Conservation (phyloP, 2,888 invertebrate genomes). For the Drosophila anomelani region DNA sequence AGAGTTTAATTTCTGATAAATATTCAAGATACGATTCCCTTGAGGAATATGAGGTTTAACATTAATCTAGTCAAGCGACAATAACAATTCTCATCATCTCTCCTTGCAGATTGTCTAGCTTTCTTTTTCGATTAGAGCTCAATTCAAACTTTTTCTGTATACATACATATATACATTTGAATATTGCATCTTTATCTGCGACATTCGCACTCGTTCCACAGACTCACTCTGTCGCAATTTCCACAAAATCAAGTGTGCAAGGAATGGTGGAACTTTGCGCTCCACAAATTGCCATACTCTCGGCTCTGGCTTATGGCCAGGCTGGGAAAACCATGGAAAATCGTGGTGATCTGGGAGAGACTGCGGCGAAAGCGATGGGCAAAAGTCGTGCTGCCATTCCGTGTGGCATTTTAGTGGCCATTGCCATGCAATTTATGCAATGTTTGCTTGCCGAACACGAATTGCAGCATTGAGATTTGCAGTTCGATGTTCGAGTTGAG, state of each 20-base stretch:
- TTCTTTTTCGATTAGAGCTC: slow-evolving; percentile 16
- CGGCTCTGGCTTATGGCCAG: slow-evolving; percentile 40
- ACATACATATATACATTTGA: slow-evolving; percentile 20
- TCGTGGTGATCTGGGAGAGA: neutral
- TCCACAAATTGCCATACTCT: slow-evolving; percentile 42
- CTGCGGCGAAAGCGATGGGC: slow-evolving; percentile 34
- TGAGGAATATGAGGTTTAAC: neutral
- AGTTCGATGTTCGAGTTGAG: slow-evolving; percentile 18
- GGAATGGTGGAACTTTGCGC: slow-evolving; percentile 28
- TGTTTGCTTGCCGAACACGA: slow-evolving; percentile 52
- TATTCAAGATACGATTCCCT: no score
- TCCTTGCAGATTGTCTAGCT: slow-evolving; percentile 6
- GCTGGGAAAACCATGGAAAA: slow-evolving; percentile 4
- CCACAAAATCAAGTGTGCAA: slow-evolving; percentile 25
- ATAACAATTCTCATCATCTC: slow-evolving; percentile 10
- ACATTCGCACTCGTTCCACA: slow-evolving; percentile 33
- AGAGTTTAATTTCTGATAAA: neutral
- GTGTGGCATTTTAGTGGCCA: slow-evolving; percentile 69
- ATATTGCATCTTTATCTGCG: slow-evolving; percentile 35
- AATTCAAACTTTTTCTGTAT: slow-evolving; percentile 17
- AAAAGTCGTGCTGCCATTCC: slow-evolving; percentile 53
- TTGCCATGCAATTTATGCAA: slow-evolving; percentile 70
- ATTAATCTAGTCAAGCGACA: neutral
- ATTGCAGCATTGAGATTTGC: slow-evolving; percentile 40
- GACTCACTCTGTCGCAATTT: slow-evolving; percentile 27